These are phyloP conservation scores for Hirudo medicinalis DNA, from an alignment of 1,140 invertebrate species.

Conservation along the genomic window DNA sequence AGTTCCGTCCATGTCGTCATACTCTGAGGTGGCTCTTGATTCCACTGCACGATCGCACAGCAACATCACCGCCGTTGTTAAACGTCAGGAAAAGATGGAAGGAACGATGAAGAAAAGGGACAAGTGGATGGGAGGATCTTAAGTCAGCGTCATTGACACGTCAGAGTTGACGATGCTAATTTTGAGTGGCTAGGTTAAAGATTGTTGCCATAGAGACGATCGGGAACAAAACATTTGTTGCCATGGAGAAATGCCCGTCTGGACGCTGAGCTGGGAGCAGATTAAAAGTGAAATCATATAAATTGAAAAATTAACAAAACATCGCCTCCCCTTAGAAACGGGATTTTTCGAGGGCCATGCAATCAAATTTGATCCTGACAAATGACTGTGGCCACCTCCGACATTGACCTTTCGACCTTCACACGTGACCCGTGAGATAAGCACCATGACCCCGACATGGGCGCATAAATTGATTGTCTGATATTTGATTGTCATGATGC, in stretches of 20 bases:
- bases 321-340: not conserved
- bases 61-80: too few relatives aligned
- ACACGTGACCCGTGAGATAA: constrained; percentile 13
- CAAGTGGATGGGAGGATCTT: too few relatives aligned
- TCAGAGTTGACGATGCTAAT: too few relatives aligned
- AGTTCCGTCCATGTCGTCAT: too few relatives aligned
- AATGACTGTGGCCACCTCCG: not conserved
- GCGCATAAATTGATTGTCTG: not conserved
- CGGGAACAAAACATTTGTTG: constrained; percentile 1
- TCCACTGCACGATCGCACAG: too few relatives aligned
- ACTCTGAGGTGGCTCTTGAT: too few relatives aligned
- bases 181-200: not conserved
- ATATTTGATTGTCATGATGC: not conserved
- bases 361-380: constrained; percentile 10
- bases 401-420: not conserved
- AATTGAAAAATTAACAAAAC: constrained; percentile 10
- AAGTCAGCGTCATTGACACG: too few relatives aligned
- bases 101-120: too few relatives aligned
- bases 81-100: too few relatives aligned
- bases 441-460: constrained; percentile 1
- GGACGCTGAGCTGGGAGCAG: too few relatives aligned
- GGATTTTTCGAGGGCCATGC: not conserved
- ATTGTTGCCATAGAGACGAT: not conserved
- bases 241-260: too few relatives aligned
- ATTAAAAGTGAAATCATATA: too few relatives aligned